These are phyloP conservation scores for Aegotheles bennettii DNA, from an alignment of 2,113 vertebrate species.

Conservation along the genomic window DNA sequence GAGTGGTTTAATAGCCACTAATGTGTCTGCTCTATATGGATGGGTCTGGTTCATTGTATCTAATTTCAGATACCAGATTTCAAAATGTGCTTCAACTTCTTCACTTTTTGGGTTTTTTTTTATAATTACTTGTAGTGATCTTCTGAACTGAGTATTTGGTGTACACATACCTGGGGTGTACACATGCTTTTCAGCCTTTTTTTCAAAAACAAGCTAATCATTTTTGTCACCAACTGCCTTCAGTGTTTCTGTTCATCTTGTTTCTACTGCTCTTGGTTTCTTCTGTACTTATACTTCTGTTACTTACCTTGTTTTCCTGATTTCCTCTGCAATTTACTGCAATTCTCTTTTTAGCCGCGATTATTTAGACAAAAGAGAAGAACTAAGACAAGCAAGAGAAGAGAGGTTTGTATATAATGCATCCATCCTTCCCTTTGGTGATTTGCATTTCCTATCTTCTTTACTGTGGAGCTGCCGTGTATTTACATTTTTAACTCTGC, in stretches of 20 bases:
- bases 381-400: conserved; percentile 88
- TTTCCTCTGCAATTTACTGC: conserved; percentile 48
- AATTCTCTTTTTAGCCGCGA: conserved; percentile 81
- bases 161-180: not conserved
- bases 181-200: not conserved
- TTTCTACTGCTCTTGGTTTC: not conserved
- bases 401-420: conserved; percentile 83
- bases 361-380: conserved; percentile 90
- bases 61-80: not conserved
- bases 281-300: not conserved
- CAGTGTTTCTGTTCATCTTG: not conserved
- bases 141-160: accelerated
- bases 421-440: not conserved
- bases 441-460: not conserved
- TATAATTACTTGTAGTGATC: not conserved
- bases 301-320: conserved; percentile 17
- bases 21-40: not conserved
- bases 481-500: conserved; percentile 31
- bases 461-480: not conserved
- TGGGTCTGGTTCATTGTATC: not conserved
- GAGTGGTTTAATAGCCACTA: not conserved
- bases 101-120: not conserved
- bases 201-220: not conserved
- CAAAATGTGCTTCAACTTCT: not conserved
- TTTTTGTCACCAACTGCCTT: not conserved